A percentile compares a stretch with the other conserved stretches of the same genome.
Evolutionary conservation across 2,797 vertebrate genomes (phyloP).

Genomic region (Okamejei kenojei): DNA sequence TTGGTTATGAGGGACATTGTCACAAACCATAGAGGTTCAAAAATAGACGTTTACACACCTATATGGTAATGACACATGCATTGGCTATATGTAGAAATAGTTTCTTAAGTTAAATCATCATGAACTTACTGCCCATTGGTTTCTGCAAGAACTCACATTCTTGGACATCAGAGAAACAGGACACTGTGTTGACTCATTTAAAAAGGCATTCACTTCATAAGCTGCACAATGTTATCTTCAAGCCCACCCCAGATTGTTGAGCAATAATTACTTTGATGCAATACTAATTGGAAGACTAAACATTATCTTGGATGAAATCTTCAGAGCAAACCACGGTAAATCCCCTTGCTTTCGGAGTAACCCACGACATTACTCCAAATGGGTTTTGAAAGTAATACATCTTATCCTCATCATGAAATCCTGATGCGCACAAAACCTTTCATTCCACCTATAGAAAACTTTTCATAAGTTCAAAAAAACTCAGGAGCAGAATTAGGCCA

Average conservation of each 20-base stretch:
- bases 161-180: neutral
- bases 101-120: slow-evolving; percentile 1
- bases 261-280: neutral
- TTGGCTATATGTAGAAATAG: slow-evolving; percentile 8
- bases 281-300: neutral
- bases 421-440: neutral
- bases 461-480: no score
- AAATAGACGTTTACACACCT: neutral
- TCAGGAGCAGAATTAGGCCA: no score
- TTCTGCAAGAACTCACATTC: neutral
- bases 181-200: neutral
- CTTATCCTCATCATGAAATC: neutral
- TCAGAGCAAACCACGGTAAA: neutral
- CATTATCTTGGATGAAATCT: neutral
- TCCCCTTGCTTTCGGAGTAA: neutral
- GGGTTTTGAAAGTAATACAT: neutral
- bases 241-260: neutral
- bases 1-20: neutral
- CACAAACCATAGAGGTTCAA: neutral
- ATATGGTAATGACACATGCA: neutral
- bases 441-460: neutral
- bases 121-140: slow-evolving; percentile 17
- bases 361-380: neutral
- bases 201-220: neutral
- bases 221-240: neutral